phyloP scores from a whole-genome alignment of 2,113 vertebrate species.

The Melierax canorus region DNA sequence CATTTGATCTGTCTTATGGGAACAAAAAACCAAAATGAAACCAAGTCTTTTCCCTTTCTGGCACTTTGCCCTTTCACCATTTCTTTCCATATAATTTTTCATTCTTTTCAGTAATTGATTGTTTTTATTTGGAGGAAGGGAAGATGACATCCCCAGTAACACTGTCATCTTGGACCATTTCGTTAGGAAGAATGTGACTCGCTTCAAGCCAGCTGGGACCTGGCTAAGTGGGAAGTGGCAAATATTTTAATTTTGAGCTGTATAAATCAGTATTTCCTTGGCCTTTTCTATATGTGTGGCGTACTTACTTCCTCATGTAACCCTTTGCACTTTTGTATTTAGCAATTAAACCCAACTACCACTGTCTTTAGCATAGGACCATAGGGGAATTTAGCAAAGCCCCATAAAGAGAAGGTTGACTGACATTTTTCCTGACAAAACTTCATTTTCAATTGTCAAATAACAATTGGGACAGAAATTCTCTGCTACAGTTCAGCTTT shows the following conservation, averaged over 20 bases:
- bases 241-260: background rate
- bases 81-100: background rate
- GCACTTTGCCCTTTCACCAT: background rate
- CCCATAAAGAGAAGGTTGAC: background rate
- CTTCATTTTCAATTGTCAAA: background rate
- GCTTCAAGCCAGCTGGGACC: background rate
- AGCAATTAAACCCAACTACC: background rate
- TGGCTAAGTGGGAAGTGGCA: background rate
- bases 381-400: background rate
- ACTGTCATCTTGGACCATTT: background rate
- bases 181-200: background rate
- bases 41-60: background rate
- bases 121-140: background rate
- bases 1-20: background rate
- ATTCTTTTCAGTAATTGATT: background rate
- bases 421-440: background rate
- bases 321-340: background rate
- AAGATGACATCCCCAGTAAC: background rate
- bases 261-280: conserved; percentile 24
- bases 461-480: background rate
- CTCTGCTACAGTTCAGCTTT: background rate
- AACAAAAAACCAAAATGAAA: conserved; percentile 33
- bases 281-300: background rate
- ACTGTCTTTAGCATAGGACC: background rate
- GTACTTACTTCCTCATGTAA: background rate